A percentile compares a stretch with the other conserved stretches of the same genome.
Evolutionary conservation across 2,113 vertebrate species (phyloP).

Genomic region (Chrysemys picta): DNA sequence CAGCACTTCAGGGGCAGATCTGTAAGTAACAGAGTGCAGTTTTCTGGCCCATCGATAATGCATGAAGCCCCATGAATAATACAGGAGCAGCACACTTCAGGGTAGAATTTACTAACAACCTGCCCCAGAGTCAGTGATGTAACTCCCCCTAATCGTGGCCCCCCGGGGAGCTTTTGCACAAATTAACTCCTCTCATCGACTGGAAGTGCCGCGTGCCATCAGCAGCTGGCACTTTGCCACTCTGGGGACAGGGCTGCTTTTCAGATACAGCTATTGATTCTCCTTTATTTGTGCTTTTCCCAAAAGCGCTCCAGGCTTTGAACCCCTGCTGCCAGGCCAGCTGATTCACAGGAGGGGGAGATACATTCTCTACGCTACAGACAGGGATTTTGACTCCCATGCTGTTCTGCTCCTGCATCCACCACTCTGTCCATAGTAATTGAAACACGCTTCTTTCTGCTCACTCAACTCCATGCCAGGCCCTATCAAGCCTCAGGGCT

Average conservation of each 20-base stretch:
- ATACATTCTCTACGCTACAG: not conserved
- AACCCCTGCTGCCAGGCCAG: not conserved
- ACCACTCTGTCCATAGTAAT: not conserved
- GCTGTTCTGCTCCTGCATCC: accelerated
- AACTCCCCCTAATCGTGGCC: slow-evolving; percentile 32
- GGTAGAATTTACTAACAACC: slow-evolving; percentile 56
- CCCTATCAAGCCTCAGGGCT: accelerated
- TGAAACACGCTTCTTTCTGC: not conserved
- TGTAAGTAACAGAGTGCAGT: slow-evolving; percentile 48
- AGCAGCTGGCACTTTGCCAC: not conserved
- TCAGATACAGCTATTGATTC: not conserved
- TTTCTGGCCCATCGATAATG: slow-evolving; percentile 64
- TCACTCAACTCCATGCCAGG: not conserved
- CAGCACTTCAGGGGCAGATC: slow-evolving; percentile 2
- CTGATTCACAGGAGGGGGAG: accelerated
- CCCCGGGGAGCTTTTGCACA: slow-evolving; percentile 56
- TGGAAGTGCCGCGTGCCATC: slow-evolving; percentile 17
- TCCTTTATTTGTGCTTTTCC: accelerated
- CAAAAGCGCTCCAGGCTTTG: not conserved
- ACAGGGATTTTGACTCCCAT: not conserved
- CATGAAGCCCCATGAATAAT: slow-evolving; percentile 71
- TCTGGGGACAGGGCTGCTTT: not conserved
- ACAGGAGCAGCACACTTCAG: slow-evolving; percentile 48
- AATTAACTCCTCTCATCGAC: slow-evolving; percentile 60
- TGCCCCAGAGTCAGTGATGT: slow-evolving; percentile 50